Conservation (phyloP, 2,888 invertebrate species). For the Heteropelma amictum region DNA sequence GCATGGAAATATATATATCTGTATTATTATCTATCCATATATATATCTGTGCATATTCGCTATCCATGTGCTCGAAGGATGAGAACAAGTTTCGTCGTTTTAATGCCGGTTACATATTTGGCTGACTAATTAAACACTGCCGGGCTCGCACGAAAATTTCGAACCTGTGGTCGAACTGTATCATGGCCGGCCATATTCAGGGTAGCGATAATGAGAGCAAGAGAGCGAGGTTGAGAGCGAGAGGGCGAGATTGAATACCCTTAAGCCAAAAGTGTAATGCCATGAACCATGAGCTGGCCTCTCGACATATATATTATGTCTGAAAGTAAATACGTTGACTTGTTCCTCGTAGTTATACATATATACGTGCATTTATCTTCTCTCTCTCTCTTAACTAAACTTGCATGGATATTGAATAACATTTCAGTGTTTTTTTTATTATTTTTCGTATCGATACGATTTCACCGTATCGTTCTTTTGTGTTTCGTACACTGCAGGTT, state of each 20-base stretch:
- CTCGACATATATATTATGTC: slow-evolving; percentile 1
- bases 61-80: background rate
- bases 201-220: background rate
- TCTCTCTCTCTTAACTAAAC: no score
- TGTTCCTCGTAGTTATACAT: background rate
- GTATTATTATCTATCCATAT: background rate
- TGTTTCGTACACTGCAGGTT: no score
- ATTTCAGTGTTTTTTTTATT: no score
- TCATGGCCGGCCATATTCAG: slow-evolving; percentile 43
- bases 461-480: no score
- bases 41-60: background rate
- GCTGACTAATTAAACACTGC: slow-evolving; percentile 56
- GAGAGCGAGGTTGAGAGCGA: background rate
- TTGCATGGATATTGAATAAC: no score
- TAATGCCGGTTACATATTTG: slow-evolving; percentile 57
- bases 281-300: slow-evolving; percentile 26
- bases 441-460: no score
- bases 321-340: slow-evolving; percentile 28
- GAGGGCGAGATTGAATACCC: background rate
- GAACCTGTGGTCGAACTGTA: slow-evolving; percentile 52
- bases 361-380: background rate
- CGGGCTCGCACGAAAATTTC: slow-evolving; percentile 46
- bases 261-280: slow-evolving; percentile 45
- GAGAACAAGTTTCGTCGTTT: slow-evolving; percentile 39
- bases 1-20: background rate